Base-by-base conservation (phyloP, 2,113 vertebrate genomes). In the Xyrauchen texanus region DNA sequence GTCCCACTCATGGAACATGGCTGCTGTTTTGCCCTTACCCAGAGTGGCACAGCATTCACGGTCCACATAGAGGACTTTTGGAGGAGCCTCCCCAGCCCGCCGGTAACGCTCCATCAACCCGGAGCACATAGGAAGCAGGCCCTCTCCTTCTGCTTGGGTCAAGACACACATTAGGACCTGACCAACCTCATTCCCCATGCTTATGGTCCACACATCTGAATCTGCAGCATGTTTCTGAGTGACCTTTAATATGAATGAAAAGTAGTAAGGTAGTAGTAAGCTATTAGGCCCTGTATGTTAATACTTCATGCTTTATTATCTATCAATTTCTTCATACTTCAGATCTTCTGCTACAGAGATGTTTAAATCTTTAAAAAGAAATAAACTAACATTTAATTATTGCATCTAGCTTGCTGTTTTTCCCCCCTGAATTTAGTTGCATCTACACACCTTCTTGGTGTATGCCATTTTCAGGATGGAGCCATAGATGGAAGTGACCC, bases 31-130 rank as follows among this genome's bases (percentile, higher is more conserved):
- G 10, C 34, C 13, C 46, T 49, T 79, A 51, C 67, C 47, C 8
- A 49, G 8, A 49, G 47, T 49, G 47, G 5, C 8, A 49, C 47
- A 86, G 67, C 85, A 86, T 13, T 86, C 85, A 12, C 85, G 16
- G 73, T 88, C 80, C 5, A 85, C 86, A 79, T 82, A 84, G 2
- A 87, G 82, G 8, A 47, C 68, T 0, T 81, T 73, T 49, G 86
- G 84, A 45, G 84, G 51, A 44, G 81, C 21, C 45, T 83, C 58
- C 0, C 78, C 82, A 16, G 81, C 84, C 55, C 83, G 46, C 69
- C 8, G 5, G 53, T 84, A 85, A 0, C 64, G 13, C 5, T 55
- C 12, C 11, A 55, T 11, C 11, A 55, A 12, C 10, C 53, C 53
- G 10, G 11, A 11, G 12, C 53, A 55, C 53, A 55, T 12, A 11